Evolutionary conservation across 2,113 vertebrate species (phyloP).

Genomic region (Hydrolagus affinis): DNA sequence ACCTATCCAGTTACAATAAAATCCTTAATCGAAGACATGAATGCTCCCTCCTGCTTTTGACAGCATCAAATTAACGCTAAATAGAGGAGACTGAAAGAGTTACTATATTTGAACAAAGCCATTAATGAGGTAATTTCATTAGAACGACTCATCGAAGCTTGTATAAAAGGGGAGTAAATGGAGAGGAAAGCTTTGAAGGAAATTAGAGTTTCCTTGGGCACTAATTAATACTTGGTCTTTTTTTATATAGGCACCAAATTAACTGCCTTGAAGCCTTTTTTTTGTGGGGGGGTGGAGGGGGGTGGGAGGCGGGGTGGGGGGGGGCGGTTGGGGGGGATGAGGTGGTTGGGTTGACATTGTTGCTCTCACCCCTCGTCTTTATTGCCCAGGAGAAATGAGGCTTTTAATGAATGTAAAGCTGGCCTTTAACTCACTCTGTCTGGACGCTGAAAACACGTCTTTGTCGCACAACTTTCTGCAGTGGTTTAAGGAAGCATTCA

Average conservation of each 20-base stretch:
- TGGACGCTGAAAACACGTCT: slow-evolving; percentile 60
- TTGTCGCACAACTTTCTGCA: slow-evolving; percentile 56
- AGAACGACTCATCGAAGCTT: slow-evolving; percentile 70
- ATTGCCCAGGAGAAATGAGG: slow-evolving; percentile 80
- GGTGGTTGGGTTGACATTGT: slow-evolving; percentile 69
- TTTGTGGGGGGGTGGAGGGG: slow-evolving; percentile 66
- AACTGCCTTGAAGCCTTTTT: slow-evolving; percentile 83
- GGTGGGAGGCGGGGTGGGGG: slow-evolving; percentile 70
- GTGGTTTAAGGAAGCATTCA: slow-evolving; percentile 74
- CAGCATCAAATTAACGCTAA: slow-evolving; percentile 81
- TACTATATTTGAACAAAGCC: slow-evolving; percentile 74
- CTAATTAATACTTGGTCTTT: slow-evolving; percentile 91
- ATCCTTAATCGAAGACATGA: slow-evolving; percentile 64
- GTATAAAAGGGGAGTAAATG: slow-evolving; percentile 70
- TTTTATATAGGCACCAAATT: slow-evolving; percentile 77
- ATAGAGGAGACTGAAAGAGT: slow-evolving; percentile 80
- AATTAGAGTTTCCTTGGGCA: slow-evolving; percentile 90
- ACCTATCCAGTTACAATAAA: slow-evolving; percentile 70
- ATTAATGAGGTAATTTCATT: slow-evolving; percentile 98
- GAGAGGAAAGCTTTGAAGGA: slow-evolving; percentile 69
- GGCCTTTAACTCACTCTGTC: slow-evolving; percentile 67
- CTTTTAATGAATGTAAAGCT: slow-evolving; percentile 82
- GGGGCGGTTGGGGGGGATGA: too few species aligned
- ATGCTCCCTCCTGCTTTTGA: slow-evolving; percentile 67
- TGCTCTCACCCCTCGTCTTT: slow-evolving; percentile 72